Base-by-base conservation (phyloP, 2,888 invertebrate species). In the Rambutsinella grinnellia region DNA sequence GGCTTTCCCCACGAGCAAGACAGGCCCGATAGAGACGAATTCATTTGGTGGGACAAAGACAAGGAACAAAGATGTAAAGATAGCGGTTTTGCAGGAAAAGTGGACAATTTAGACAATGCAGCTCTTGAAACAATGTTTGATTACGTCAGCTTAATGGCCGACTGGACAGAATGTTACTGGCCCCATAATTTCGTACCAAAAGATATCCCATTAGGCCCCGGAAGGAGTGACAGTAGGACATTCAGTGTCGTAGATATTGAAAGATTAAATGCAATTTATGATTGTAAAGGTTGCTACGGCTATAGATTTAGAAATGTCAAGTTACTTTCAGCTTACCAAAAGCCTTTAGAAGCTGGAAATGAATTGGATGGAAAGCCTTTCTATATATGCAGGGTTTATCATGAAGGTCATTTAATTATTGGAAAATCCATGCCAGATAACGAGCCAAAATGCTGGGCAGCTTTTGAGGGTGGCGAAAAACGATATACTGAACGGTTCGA, bases 121-220 rank as follows among this genome's bases (percentile, higher is more conserved):
- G 70, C 70, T 1, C 15, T 62, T 15, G 70, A 71, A 8, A 62
- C 62, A 24, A 13, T 46, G 8, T 71, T 62, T 51, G 70, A 71
- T 21, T 71, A 71, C 10, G 62, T 63, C 2, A 62, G 62, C 21
- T 19, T 71, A 1, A 63, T 71, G 63, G 62, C 62, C n/a, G 70
- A 71, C 27, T 71, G 70, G 70, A 62, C 54, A 24, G 70, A 71
- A 17, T 71, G 70, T 27, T 54, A 62, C n/a, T 46, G 62, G 24
- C 56, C 63, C 5, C 49, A 54, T 21, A 15, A 53, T 2, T 24
- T 24, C 0, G 27, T 57, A 2, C 62, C 63, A 0, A 71, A 62
- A 8, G 46, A 19, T 19, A 63, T 62, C 23, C 62, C 62, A 19
- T 27, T 51, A 5, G 60, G 60, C 2, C 27, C 27, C 2, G 62